Conservation (phyloP, 2,113 vertebrate genomes). For the Shinisaurus crocodilurus region DNA sequence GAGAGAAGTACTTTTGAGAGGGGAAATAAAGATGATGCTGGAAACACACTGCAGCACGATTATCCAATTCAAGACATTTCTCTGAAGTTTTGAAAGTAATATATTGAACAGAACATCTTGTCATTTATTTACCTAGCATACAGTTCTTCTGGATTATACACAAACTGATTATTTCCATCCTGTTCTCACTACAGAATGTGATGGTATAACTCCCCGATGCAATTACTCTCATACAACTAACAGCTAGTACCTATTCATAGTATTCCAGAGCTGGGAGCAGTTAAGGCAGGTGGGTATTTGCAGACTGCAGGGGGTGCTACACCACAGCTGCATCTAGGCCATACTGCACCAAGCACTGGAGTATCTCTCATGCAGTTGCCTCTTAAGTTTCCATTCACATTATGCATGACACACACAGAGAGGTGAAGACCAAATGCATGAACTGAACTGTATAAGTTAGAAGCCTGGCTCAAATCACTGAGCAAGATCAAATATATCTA, state of each 20-base stretch:
- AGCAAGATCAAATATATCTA: not conserved
- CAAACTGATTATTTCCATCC: not conserved
- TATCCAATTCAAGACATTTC: not conserved
- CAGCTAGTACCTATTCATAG: not conserved
- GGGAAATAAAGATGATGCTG: not conserved
- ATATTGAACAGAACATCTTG: not conserved
- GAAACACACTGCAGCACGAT: not conserved
- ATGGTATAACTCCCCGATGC: constrained; percentile 4
- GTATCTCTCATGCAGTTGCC: no score
- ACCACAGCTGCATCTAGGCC: no score
- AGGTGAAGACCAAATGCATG: not conserved
- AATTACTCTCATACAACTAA: constrained; percentile 10
- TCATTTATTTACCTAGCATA: not conserved
- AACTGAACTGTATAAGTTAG: not conserved
- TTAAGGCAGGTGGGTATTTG: no score
- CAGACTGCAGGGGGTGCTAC: no score
- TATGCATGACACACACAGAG: not conserved
- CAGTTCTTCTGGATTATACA: not conserved
- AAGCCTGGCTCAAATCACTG: not conserved
- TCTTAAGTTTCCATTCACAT: no score
- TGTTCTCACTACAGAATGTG: constrained; percentile 8
- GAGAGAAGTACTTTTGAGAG: not conserved
- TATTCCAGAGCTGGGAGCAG: not conserved
- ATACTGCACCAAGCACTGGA: not conserved
- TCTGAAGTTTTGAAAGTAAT: constrained; percentile 11